Base-by-base conservation (phyloP, 2,797 vertebrate genomes). In the Hirundo rustica region DNA sequence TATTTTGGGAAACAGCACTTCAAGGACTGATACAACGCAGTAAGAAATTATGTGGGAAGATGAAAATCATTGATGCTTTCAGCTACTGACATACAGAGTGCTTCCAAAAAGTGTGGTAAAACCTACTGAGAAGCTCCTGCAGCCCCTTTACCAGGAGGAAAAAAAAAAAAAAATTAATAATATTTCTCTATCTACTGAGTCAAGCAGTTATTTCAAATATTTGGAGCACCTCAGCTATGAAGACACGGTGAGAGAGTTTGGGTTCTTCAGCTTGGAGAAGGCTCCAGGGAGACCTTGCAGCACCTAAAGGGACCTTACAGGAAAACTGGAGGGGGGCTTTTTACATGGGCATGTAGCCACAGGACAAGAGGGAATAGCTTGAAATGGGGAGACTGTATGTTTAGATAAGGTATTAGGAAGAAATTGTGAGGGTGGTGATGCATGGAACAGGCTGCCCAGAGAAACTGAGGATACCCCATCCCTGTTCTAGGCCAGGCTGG, bases 1-100 rank as follows among this genome's bases (percentile, higher is more conserved):
- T 93, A 95, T 97, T 96, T 93, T 92, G 92, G 85, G 92, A 95
- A 97, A 96, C 65, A 92, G 58, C 62, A 89, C 66, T 95, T 92
- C 82, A 92, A 94, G 88, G 86, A 85, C 77, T 95, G 67, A 94
- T 87, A 88, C 36, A 95, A 95, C 2, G 1, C 60, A 82, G 51
- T 34, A 65, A 78, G 76, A 95, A 94, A 95, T 81, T 84, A 93
- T 73, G 93, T 95, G 92, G 93, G 93, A 96, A 96, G 92, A 92
- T 44, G 89, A 89, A 94, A 95, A 79, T 64, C 93, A 85, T 50
- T 89, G 67, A 92, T 92, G 84, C 84, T 92, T 92, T 91, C 85
- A 92, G 68, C 87, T 94, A 77, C 80, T 85, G 68, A 75, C 51
- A 93, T 74, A 83, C 5, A 85, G 50, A 89, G 23, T 34, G 32